Base-by-base conservation (phyloP, 2,888 invertebrate genomes). In the Idaea biselata region DNA sequence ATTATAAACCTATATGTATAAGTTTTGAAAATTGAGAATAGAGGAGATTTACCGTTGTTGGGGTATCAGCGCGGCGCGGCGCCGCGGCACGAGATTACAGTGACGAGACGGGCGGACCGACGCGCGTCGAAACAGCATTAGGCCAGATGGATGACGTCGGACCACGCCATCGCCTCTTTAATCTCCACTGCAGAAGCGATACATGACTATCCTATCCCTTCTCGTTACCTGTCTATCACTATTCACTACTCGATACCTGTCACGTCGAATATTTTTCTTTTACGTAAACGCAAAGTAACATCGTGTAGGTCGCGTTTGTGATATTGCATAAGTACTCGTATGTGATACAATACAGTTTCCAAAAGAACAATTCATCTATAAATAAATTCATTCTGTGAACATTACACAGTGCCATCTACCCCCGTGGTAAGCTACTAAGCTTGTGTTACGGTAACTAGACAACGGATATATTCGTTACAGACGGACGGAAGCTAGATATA, bases 121-220 rank as follows among this genome's bases (percentile, higher is more conserved):
- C 70, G 73, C 75, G 78, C 83, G 82, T 87, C 85, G 84, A 84
- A 87, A 82, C 84, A 80, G 83, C 81, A 81, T 87, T 88, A 88
- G 85, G 83, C 77, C 83, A 88, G 89, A 89, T 87, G 78, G 84
- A 89, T 88, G 81, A 82, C 79, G 70, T 72, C 77, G 78, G 82
- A 72, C 80, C 81, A 83, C 80, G 84, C 82, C 81, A 82, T 82
- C 84, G 84, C 78, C 88, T 84, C 84, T 88, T 87, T 88, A 86
- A 88, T 88, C 88, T 84, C 81, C 80, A 80, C 79, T 79, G 83
- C 86, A 83, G 82, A 84, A 81, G 82, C 85, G 84, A 87, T 83
- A 82, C 84, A 86, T 77, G 80, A 77, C 76, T 79, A 71, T 72
- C 66, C 76, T 79, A 71, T 72, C 66, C 73, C 64, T 54, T 70